These are phyloP conservation scores for Pollenia griseotomentosa DNA, from an alignment of 2,888 invertebrate species.

Conservation along the genomic window DNA sequence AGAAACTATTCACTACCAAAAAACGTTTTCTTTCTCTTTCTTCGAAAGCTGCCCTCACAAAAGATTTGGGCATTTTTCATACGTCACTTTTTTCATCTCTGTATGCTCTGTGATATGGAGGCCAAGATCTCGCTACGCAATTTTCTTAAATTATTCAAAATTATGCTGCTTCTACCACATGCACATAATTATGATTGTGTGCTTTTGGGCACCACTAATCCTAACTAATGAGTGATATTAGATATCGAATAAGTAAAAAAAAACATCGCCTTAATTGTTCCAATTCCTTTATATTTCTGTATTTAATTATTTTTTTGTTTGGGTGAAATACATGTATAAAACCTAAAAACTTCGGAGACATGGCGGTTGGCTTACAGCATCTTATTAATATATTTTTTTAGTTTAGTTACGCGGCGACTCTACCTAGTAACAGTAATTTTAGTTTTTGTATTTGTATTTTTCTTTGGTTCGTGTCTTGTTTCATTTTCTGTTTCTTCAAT, in stretches of 20 bases:
- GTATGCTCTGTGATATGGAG: too few relatives aligned
- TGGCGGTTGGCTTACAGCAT: slow-evolving; percentile 51
- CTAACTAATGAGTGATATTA: too few relatives aligned
- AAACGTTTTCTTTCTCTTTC: too few relatives aligned
- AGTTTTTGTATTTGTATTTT: neutral
- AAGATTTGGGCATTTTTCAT: too few relatives aligned
- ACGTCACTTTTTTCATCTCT: too few relatives aligned
- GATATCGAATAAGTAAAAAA: neutral
- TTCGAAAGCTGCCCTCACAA: too few relatives aligned
- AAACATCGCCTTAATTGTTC: neutral
- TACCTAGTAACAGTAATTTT: slow-evolving; percentile 43
- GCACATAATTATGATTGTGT: neutral
- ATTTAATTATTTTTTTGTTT: neutral
- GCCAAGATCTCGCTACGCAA: too few relatives aligned
- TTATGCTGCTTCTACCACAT: neutral
- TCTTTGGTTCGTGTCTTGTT: slow-evolving; percentile 12
- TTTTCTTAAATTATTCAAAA: too few relatives aligned
- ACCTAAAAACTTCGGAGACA: slow-evolving; percentile 11
- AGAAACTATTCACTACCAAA: too few relatives aligned
- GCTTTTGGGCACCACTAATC: too few relatives aligned
- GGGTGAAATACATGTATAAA: neutral
- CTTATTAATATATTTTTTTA: slow-evolving; percentile 34
- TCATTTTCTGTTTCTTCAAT: slow-evolving; percentile 30
- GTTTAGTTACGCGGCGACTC: slow-evolving; percentile 24
- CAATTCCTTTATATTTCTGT: neutral